Conservation (phyloP, 2,113 vertebrate species). For the Neoarius graeffei region DNA sequence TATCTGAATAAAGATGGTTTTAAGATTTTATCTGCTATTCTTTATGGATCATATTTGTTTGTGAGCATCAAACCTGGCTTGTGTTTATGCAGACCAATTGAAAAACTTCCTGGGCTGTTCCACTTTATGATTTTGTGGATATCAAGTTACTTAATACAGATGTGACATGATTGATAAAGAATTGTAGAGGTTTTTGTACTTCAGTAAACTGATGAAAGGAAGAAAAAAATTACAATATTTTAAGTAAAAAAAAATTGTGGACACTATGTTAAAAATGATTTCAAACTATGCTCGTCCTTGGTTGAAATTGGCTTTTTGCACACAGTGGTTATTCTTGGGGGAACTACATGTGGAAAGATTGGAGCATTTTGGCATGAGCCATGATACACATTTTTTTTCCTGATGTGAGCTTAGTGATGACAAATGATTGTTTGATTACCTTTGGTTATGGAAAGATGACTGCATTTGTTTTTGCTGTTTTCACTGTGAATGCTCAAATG, state of each 20-base stretch:
- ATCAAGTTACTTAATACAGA: not conserved
- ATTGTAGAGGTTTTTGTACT: not conserved
- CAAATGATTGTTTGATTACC: conserved; percentile 21
- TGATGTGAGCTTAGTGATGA: not conserved
- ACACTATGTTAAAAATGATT: not conserved
- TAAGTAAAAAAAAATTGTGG: not conserved
- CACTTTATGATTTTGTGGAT: not conserved
- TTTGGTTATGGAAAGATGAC: conserved; percentile 25
- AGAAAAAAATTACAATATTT: not conserved
- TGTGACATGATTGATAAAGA: not conserved
- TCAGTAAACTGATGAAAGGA: not conserved
- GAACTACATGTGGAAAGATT: not conserved
- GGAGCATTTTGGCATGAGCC: not conserved
- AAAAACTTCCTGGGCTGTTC: not conserved
- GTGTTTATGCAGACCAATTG: not conserved
- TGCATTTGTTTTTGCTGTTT: conserved; percentile 26
- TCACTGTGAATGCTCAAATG: conserved; percentile 17
- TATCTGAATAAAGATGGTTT: not conserved
- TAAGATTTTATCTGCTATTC: not conserved
- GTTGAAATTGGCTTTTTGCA: conserved; percentile 1
- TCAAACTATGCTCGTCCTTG: not conserved
- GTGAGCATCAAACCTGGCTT: not conserved
- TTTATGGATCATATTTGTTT: not conserved
- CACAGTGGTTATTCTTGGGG: not conserved
- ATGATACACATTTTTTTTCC: not conserved